A percentile compares a stretch with the other conserved stretches of the same genome.
Conservation (phyloP, 2,113 vertebrate species). For the Brienomyrus brachyistius region DNA sequence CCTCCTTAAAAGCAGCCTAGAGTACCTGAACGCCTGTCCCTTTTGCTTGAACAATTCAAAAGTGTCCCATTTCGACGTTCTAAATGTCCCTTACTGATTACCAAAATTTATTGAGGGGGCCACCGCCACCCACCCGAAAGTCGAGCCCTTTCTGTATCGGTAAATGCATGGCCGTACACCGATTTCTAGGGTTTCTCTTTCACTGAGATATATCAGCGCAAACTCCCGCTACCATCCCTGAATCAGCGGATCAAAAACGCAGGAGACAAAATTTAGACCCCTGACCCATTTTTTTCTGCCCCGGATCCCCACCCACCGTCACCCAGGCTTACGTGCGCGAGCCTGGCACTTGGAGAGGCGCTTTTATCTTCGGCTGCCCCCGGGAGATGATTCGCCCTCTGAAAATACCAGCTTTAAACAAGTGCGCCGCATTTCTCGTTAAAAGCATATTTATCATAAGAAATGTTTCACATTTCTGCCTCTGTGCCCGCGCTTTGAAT, state of each 20-base stretch:
- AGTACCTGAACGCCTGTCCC: not conserved
- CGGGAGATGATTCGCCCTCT: not conserved
- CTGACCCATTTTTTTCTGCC: conserved; percentile 24
- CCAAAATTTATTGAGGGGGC: not conserved
- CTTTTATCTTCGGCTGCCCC: not conserved
- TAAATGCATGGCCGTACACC: not conserved
- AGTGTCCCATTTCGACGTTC: not conserved
- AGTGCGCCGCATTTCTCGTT: not conserved
- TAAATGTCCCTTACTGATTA: not conserved
- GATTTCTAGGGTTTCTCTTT: not conserved
- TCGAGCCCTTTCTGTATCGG: not conserved
- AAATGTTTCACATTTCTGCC: not conserved
- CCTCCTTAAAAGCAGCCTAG: not conserved
- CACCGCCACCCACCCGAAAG: not conserved
- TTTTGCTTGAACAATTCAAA: too few relatives aligned
- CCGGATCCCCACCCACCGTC: not conserved
- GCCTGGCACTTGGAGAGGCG: not conserved
- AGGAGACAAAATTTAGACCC: conserved; percentile 17
- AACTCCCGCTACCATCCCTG: conserved; percentile 1
- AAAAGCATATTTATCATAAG: not conserved
- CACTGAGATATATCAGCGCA: not conserved
- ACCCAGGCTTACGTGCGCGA: not conserved
- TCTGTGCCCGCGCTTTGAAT: not conserved
- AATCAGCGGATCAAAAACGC: conserved; percentile 22
- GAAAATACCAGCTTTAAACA: not conserved